Evolutionary conservation across 2,888 invertebrate genomes (phyloP).

Genomic region (Microctonus aethiopoides): DNA sequence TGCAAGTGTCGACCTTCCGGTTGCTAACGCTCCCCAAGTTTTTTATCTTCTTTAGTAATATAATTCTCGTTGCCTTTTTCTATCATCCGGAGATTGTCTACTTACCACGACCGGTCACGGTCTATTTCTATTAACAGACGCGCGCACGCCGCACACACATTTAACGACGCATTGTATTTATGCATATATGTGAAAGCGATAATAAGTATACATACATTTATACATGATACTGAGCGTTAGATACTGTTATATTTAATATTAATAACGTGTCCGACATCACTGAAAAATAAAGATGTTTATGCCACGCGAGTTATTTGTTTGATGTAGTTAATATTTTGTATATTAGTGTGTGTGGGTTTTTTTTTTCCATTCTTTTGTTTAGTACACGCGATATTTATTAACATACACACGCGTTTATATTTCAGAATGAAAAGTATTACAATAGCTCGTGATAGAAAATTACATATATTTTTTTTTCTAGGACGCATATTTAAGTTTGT

Average conservation of each 20-base stretch:
- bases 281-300: conserved; percentile 5
- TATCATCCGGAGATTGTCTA: conserved; percentile 62
- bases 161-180: conserved; percentile 64
- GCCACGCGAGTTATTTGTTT: neutral
- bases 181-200: conserved; percentile 60
- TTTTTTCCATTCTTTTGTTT: neutral
- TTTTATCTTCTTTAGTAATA: neutral
- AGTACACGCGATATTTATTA: neutral
- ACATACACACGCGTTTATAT: neutral
- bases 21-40: conserved; percentile 21
- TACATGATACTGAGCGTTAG: neutral
- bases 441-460: conserved; percentile 1
- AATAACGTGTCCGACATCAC: conserved; percentile 12
- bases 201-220: neutral
- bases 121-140: conserved; percentile 55
- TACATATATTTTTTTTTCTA: conserved; percentile 44
- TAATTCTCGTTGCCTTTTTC: conserved; percentile 1
- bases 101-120: conserved; percentile 52
- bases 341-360: neutral
- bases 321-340: neutral
- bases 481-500: conserved; percentile 48
- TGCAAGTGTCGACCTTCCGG: conserved; percentile 38
- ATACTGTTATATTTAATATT: conserved; percentile 12
- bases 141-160: conserved; percentile 24
- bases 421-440: neutral